phyloP scores from a whole-genome alignment of 2,888 invertebrate species.

The Yponomeuta evonymella region DNA sequence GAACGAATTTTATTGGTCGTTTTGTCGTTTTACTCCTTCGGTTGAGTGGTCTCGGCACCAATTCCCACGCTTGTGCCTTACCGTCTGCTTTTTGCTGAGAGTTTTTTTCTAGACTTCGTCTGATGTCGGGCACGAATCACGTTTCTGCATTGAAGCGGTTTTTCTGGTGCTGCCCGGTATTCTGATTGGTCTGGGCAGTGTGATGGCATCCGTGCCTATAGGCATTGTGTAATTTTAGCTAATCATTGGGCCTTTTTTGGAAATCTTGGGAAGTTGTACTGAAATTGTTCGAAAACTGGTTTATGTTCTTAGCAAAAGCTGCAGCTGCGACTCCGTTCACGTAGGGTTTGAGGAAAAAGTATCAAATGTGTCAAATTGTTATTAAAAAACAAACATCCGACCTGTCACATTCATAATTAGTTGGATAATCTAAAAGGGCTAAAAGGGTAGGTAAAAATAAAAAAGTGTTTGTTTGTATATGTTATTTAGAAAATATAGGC shows the following conservation, averaged over 20 bases:
- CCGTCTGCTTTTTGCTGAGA: slow-evolving; percentile 61
- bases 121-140: slow-evolving; percentile 49
- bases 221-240: slow-evolving; percentile 22
- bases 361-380: too few relatives aligned
- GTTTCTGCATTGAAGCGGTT: slow-evolving; percentile 57
- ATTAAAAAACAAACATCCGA: too few relatives aligned
- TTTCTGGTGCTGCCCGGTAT: slow-evolving; percentile 37
- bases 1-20: neutral
- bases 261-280: neutral
- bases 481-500: too few relatives aligned
- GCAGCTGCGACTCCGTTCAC: too few relatives aligned
- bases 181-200: slow-evolving; percentile 27
- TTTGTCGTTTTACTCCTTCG: neutral
- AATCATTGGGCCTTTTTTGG: neutral
- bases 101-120: slow-evolving; percentile 42
- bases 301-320: too few relatives aligned
- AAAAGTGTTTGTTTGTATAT: too few relatives aligned
- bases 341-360: too few relatives aligned
- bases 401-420: too few relatives aligned
- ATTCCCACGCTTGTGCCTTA: slow-evolving; percentile 74
- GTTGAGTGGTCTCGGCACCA: neutral
- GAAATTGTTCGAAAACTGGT: too few relatives aligned
- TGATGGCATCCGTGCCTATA: slow-evolving; percentile 25
- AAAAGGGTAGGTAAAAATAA: too few relatives aligned
- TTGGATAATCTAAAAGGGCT: too few relatives aligned